These are phyloP conservation scores for Vireo altiloquus DNA, from an alignment of 2,113 vertebrate species.

Conservation along the genomic window DNA sequence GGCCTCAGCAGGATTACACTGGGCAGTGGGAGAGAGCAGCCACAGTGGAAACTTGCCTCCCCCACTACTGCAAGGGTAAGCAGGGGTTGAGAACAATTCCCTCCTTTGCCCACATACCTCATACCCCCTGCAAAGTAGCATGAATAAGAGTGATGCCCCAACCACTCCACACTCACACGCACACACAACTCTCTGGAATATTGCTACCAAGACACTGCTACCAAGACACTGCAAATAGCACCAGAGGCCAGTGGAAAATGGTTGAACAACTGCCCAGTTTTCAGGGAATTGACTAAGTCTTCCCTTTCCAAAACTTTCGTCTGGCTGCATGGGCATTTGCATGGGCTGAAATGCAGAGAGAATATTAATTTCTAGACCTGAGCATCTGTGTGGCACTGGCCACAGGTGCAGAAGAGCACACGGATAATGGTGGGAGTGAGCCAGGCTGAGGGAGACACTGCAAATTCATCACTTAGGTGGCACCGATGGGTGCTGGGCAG, in stretches of 20 bases:
- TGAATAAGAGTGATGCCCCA: background rate
- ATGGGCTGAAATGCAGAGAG: background rate
- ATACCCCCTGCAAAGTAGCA: background rate
- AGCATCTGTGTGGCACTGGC: fast-evolving
- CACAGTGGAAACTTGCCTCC: background rate
- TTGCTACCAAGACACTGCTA: background rate
- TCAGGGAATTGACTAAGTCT: background rate
- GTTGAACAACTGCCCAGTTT: background rate
- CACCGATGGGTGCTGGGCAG: fast-evolving
- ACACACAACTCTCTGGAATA: background rate
- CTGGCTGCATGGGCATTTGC: background rate
- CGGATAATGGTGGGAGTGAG: fast-evolving
- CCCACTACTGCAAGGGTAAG: background rate
- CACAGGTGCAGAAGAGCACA: fast-evolving
- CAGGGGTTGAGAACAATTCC: background rate
- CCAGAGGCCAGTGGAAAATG: background rate
- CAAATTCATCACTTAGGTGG: fast-evolving
- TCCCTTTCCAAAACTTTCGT: background rate
- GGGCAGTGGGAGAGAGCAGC: background rate
- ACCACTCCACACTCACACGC: background rate
- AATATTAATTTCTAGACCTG: background rate
- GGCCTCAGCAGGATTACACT: background rate
- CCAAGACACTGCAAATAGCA: background rate
- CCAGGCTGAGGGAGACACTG: fast-evolving
- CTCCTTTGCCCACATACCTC: background rate